Evolutionary conservation across 2,888 invertebrate genomes (phyloP).

Genomic region (Lasius fuliginosus): DNA sequence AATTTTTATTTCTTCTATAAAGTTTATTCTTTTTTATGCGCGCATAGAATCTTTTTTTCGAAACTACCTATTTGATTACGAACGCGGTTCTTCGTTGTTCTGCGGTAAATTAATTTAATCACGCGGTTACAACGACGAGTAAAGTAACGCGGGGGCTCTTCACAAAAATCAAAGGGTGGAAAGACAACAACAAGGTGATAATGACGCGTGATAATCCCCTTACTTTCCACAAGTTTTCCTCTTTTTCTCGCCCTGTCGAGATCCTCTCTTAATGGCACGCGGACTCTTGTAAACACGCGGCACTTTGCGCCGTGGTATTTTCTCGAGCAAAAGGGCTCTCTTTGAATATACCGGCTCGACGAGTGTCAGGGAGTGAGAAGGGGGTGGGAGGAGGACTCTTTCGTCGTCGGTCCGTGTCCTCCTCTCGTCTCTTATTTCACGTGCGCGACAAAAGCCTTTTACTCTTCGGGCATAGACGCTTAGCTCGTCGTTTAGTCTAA

Average conservation of each 20-base stretch:
- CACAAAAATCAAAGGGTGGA: slow-evolving; percentile 45
- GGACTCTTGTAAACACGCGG: slow-evolving; percentile 57
- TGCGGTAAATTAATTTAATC: slow-evolving; percentile 39
- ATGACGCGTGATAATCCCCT: slow-evolving; percentile 43
- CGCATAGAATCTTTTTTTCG: neutral
- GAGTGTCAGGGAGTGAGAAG: slow-evolving; percentile 50
- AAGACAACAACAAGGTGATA: slow-evolving; percentile 11
- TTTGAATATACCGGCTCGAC: slow-evolving; percentile 66
- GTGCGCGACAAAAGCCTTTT: slow-evolving; percentile 67
- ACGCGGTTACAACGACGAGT: neutral
- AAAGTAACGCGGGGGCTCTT: neutral
- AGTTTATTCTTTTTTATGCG: neutral
- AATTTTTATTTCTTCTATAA: neutral
- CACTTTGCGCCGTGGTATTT: slow-evolving; percentile 65
- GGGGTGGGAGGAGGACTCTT: slow-evolving; percentile 7
- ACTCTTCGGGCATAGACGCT: slow-evolving; percentile 60
- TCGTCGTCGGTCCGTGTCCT: slow-evolving; percentile 48
- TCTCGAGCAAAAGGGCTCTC: slow-evolving; percentile 65
- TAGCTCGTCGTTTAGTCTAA: slow-evolving; percentile 64
- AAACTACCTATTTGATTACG: neutral
- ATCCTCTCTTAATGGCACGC: slow-evolving; percentile 54
- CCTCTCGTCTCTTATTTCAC: slow-evolving; percentile 58
- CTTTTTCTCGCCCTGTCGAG: neutral
- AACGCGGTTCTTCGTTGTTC: neutral
- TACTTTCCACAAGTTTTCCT: slow-evolving; percentile 39